A percentile compares a stretch with the other conserved stretches of the same genome.
Conservation (phyloP, 2,888 invertebrate genomes). For the Lordiphosa fenestrarum region DNA sequence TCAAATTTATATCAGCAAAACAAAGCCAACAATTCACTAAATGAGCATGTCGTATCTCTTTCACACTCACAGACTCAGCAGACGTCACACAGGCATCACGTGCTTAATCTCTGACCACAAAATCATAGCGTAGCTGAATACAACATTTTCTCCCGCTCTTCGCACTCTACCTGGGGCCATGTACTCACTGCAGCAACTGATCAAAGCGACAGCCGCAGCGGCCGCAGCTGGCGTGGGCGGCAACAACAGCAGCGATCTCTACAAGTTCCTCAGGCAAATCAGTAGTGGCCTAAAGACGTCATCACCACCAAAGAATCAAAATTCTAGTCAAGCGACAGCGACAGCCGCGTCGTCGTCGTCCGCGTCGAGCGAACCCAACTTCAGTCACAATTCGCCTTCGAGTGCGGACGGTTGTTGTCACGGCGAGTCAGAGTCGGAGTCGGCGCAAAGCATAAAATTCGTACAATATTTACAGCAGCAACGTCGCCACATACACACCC, state of each 20-base stretch:
- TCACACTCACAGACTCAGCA: slow-evolving; percentile 20
- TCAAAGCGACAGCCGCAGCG: slow-evolving; percentile 58
- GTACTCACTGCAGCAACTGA: slow-evolving; percentile 76
- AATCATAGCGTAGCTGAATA: slow-evolving; percentile 32
- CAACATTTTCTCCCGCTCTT: slow-evolving; percentile 9
- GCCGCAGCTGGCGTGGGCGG: slow-evolving; percentile 20
- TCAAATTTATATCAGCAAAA: neutral
- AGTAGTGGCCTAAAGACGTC: slow-evolving; percentile 44
- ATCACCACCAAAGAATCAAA: slow-evolving; percentile 27
- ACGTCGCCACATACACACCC: slow-evolving; percentile 67
- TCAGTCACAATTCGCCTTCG: slow-evolving; percentile 62
- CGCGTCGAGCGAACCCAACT: slow-evolving; percentile 49
- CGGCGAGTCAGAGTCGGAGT: slow-evolving; percentile 46
- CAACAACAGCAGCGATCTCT: slow-evolving; percentile 52
- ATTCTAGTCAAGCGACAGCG: slow-evolving; percentile 60
- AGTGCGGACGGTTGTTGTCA: slow-evolving; percentile 63
- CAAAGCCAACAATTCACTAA: slow-evolving; percentile 7
- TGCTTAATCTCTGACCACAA: slow-evolving; percentile 34
- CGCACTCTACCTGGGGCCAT: slow-evolving; percentile 33
- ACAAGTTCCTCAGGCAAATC: slow-evolving; percentile 55
- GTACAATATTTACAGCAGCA: slow-evolving; percentile 43
- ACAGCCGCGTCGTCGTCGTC: slow-evolving; percentile 25
- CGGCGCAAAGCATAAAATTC: slow-evolving; percentile 45
- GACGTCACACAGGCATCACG: slow-evolving; percentile 44
- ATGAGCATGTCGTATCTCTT: slow-evolving; percentile 2